Evolutionary conservation across 2,888 invertebrate genomes (phyloP), one percentile per base, ranked within the genome.

Genomic region (Pristionchus japonicus): DNA sequence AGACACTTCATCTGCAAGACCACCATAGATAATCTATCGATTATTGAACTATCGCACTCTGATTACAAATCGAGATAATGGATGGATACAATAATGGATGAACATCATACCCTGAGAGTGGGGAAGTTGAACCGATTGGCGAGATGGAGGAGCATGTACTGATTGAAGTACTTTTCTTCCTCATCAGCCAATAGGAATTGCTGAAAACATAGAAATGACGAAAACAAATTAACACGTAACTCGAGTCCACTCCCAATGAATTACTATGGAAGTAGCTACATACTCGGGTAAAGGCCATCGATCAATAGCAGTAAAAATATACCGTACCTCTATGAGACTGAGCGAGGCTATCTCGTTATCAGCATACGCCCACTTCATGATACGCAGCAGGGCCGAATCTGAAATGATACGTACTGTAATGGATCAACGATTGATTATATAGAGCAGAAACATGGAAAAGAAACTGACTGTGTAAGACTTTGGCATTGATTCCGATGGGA

Each of bases 111-210:
- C 27, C 77, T 77, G 11, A 77, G 77, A n/a, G 43, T 43, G 43
- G 77, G 77, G 43, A 77, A 77, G 77, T 77, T 77, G 77, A 43
- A 77, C n/a, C 77, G 77, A 77, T 77, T 47, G 43, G 77, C 77
- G 77, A 77, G 47, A 47, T 77, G 77, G 47, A 77, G 77, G 17
- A n/a, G 47, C 77, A 77, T 77, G 77, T 77, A 34, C n/a, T 77
- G 43, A 47, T 17, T 77, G 77, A 77, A 47, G 27, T 77, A 77
- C 43, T 77, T 47, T n/a, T 40, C 77, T 0, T 23, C 20, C 40
- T 43, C 43, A 13, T 77, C 77, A 0, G 11, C 9, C 13, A 77
- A 43, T 11, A 77, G 40, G 47, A 77, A 77, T 47, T 40, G 13
- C 77, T 77, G 70, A 34, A 23, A 7, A n/a, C n/a, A n/a, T n/a